Base-by-base conservation (phyloP, 2,888 invertebrate species). In the Erebia epiphron region DNA sequence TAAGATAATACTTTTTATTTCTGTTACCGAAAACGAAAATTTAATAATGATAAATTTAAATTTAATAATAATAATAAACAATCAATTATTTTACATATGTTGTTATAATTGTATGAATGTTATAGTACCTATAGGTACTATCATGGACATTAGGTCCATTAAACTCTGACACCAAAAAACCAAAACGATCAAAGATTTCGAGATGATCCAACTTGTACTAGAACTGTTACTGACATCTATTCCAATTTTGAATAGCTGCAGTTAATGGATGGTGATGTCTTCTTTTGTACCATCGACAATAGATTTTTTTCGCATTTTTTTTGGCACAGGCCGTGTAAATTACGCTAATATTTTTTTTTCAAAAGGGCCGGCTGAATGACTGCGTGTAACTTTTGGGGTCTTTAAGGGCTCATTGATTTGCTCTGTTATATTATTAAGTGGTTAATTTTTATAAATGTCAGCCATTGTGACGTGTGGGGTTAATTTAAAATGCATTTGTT, bases 261-360 rank as follows among this genome's bases (percentile, higher is more conserved):
- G 82, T 88, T 84, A 84, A 80, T 80, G 75, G 76, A 79, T 79
- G 77, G 78, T 89, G 91, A 92, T 90, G 88, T 92, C 92, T 92
- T 92, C 92, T 87, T 91, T 92, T 92, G 88, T 91, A 86, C 80
- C 82, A 76, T 80, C 76, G 81, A 92, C 91, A 92, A 92, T 86
- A 74, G 87, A 71, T 83, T 91, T 92, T 92, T 89, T 62, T 46
- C 21, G 46, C 62, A 60, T 16, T 60, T 62, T 62, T 60, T 62
- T 62, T 49, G 62, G 91, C 91, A 84, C 83, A 76, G 79, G 79
- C 79, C 83, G 80, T 86, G 82, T 86, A 90, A 91, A 90, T 88
- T 88, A 85, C 83, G 83, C 80, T 82, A 81, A 80, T 83, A 84
- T 67, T 79, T 86, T 88, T 88, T 87, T 84, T 67, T 7, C 35